phyloP scores from a whole-genome alignment of 2,797 vertebrate species.

The Cyclura pinguis region DNA sequence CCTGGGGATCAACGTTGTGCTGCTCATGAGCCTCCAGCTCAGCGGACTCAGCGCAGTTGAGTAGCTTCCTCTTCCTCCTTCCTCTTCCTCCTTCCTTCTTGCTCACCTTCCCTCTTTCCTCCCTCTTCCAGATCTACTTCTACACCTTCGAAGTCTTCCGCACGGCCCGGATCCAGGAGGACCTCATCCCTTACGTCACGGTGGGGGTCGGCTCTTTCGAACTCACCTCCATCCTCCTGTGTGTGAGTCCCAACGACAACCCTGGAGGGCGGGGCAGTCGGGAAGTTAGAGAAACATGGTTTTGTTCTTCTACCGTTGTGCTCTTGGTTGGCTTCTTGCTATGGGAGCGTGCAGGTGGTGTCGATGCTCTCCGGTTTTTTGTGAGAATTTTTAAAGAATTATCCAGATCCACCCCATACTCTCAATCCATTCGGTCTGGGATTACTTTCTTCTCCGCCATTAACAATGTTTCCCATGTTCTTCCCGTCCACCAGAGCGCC shows the following conservation, averaged over 20 bases:
- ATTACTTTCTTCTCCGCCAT: too few species aligned
- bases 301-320: too few species aligned
- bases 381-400: too few species aligned
- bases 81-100: background rate
- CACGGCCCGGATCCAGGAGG: conserved; percentile 82
- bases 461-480: too few species aligned
- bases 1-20: conserved; percentile 82
- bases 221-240: conserved; percentile 85
- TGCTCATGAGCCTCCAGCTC: conserved; percentile 90
- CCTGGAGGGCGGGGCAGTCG: background rate
- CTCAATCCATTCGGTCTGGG: too few species aligned
- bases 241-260: conserved; percentile 82
- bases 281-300: background rate
- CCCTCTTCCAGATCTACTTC: conserved; percentile 88
- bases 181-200: conserved; percentile 85
- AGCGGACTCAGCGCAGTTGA: conserved; percentile 90
- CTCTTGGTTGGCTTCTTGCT: too few species aligned
- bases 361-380: too few species aligned
- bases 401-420: too few species aligned
- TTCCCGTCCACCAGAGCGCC: conserved; percentile 80
- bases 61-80: background rate
- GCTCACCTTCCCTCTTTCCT: background rate
- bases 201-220: conserved; percentile 88
- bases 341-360: too few species aligned
- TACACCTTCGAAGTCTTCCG: conserved; percentile 90